Conservation (phyloP, 2,797 vertebrate genomes). For the Cyprinodon diabolis region DNA sequence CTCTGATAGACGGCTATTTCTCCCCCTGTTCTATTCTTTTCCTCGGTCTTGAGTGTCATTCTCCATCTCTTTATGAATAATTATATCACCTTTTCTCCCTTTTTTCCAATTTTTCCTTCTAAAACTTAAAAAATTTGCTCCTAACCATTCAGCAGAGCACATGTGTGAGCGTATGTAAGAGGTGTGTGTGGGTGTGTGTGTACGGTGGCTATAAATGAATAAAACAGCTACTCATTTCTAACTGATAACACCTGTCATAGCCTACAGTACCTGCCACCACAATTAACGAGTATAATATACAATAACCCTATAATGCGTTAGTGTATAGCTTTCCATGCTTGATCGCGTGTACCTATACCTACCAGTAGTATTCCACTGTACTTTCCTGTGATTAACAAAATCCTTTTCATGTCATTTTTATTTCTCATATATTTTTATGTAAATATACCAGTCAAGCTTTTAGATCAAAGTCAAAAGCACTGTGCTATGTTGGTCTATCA, state of each 20-base stretch:
- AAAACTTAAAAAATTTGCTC: constrained; percentile 20
- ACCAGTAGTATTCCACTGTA: constrained; percentile 12
- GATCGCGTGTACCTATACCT: not conserved
- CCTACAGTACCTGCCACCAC: constrained; percentile 72
- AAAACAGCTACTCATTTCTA: constrained; percentile 66
- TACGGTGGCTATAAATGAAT: constrained; percentile 41
- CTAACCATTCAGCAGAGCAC: constrained; percentile 16
- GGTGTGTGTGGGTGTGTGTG: not conserved
- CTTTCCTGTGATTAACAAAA: constrained; percentile 25
- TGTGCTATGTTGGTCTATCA: not conserved
- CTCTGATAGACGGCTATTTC: constrained; percentile 35
- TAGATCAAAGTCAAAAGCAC: not conserved
- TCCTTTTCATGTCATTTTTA: constrained; percentile 31
- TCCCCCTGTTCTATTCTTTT: constrained; percentile 43
- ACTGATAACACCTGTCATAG: constrained; percentile 71
- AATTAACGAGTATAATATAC: constrained; percentile 76
- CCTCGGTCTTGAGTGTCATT: constrained; percentile 48
- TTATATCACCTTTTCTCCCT: constrained; percentile 42
- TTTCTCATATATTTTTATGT: not conserved
- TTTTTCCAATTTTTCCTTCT: constrained; percentile 36
- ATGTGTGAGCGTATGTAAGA: not conserved
- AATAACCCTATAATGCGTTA: constrained; percentile 70
- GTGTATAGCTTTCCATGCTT: constrained; percentile 16
- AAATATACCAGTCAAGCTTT: not conserved
- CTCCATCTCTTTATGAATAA: constrained; percentile 33